Evolutionary conservation across 2,113 vertebrate genomes (phyloP).

Genomic region (Malurus elegans): DNA sequence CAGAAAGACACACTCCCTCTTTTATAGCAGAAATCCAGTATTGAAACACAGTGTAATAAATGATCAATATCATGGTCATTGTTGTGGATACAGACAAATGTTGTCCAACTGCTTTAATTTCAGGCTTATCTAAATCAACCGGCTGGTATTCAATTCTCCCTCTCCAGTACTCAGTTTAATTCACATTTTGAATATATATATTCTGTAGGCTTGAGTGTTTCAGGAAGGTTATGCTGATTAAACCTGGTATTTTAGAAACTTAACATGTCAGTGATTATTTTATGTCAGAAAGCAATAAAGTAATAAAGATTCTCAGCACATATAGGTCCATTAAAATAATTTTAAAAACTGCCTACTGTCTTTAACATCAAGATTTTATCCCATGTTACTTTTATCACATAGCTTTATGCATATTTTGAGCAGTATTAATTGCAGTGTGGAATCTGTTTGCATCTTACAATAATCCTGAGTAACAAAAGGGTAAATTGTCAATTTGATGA

Average conservation of each 20-base stretch:
- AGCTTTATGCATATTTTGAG: neutral
- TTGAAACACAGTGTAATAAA: neutral
- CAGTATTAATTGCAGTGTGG: neutral
- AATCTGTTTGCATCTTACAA: neutral
- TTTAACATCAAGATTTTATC: neutral
- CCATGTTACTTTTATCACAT: neutral
- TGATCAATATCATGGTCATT: neutral
- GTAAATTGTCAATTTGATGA: neutral
- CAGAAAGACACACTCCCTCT: neutral
- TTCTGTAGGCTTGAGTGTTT: neutral
- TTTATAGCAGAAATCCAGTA: neutral
- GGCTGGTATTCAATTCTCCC: fast-evolving
- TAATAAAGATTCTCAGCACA: neutral
- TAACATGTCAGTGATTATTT: neutral
- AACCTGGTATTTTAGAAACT: neutral
- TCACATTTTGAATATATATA: neutral
- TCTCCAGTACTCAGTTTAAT: neutral
- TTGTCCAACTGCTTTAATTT: neutral
- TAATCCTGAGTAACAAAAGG: neutral
- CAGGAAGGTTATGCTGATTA: neutral
- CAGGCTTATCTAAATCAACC: neutral
- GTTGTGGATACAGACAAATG: neutral
- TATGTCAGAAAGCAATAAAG: neutral
- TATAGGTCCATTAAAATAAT: neutral
- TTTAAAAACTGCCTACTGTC: neutral